Evolutionary conservation across 64 coral and sea anemone genomes (phyloP), one percentile per base, ranked within the genome.

Genomic region (Actinia tenebrosa): DNA sequence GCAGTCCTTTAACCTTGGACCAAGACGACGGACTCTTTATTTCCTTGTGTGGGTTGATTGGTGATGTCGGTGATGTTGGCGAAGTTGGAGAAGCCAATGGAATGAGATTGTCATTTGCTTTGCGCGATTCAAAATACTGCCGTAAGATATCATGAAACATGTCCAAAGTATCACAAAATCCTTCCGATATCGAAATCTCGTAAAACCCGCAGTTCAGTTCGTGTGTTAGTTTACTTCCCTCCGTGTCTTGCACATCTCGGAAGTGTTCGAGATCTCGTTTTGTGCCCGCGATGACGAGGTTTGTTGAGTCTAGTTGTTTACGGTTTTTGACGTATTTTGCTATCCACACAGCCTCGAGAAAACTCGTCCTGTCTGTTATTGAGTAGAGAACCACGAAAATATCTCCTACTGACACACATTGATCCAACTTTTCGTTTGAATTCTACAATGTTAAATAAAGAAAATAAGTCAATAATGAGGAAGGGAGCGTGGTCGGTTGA

Each of bases 371-470:
- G 30, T 96, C 94, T 44, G 89, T 96, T 53, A 92, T 90, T 25
- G 94, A 96, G 58, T 96, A 96, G 15, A 96, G 88, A 44, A 96
- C 89, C 45, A 96, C 85, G 53, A 92, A 96, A 43, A 96, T 87
- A 63, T 96, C 94, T 26, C 89, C 94, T 16, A 90, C 92, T n/a
- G 69, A 91, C 55, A 92, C 84, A 55, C 89, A 90, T 37, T 84
- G 68, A 56, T 96, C 94, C 53, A 96, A 80, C 71, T 96, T 96
- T 60, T 93, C 94, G 30, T 85, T 85, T 16, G 91, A 83, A 47
- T 93, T 96, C 94, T 96, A 78, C 55, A 80, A 30, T 75, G 10
- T 75, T 3, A 1, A 42, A 75, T 42, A 75, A 30, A 13, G 19
- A 30, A 50, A 50, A 50, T 50, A 50, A 8, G 3, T 50, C 7